Conservation (phyloP, 2,797 vertebrate genomes). For the Okamejei kenojei region DNA sequence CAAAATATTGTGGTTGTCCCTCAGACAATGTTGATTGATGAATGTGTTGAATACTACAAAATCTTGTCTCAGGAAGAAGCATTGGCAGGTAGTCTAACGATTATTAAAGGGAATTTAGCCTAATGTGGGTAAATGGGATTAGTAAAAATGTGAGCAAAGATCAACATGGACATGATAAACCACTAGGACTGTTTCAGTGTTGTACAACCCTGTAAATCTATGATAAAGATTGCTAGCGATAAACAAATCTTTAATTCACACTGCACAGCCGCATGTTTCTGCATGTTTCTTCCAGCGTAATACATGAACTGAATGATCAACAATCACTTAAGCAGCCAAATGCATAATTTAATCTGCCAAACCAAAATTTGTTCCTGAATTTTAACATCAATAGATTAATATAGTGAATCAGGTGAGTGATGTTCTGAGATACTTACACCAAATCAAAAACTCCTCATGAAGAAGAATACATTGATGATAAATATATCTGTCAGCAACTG, state of each 20-base stretch:
- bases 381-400: not conserved
- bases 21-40: not conserved
- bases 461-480: not conserved
- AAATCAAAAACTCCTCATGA: not conserved
- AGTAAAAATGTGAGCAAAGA: no score
- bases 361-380: not conserved
- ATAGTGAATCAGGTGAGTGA: not conserved
- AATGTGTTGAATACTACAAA: not conserved
- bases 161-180: no score
- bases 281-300: no score
- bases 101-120: no score
- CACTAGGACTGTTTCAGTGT: no score
- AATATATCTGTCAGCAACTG: not conserved
- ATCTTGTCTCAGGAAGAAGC: not conserved
- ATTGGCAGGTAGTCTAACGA: not conserved
- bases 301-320: not conserved
- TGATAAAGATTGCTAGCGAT: not conserved
- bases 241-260: not conserved
- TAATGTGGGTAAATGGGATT: no score
- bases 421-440: not conserved
- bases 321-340: not conserved
- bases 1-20: not conserved
- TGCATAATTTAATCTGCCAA: not conserved
- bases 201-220: no score
- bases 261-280: not conserved